A percentile compares a stretch with the other conserved stretches of the same genome.
Evolutionary conservation across 2,797 vertebrate species (phyloP).

Genomic region (Chrysocyon brachyurus): DNA sequence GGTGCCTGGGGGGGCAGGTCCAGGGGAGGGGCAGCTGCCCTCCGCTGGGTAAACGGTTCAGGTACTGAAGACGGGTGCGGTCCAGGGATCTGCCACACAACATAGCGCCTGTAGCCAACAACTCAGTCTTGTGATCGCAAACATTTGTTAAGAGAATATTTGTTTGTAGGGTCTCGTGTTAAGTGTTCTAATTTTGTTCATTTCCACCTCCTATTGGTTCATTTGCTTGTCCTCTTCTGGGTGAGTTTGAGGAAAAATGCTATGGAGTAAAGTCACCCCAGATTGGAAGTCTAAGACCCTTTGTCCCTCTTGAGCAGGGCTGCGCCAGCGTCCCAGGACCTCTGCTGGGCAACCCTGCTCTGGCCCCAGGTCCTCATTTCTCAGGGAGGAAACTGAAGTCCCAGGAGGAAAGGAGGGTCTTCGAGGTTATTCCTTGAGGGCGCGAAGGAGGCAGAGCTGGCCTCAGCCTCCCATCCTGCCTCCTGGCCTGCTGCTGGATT

Average conservation of each 20-base stretch:
- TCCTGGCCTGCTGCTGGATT: not conserved
- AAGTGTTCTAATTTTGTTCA: not conserved
- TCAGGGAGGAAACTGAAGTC: not conserved
- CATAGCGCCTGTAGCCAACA: accelerated
- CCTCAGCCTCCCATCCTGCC: not conserved
- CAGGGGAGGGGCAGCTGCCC: accelerated
- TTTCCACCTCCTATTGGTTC: accelerated
- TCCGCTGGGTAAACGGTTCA: accelerated
- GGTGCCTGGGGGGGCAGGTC: too few species aligned
- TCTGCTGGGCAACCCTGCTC: not conserved
- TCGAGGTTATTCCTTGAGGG: not conserved
- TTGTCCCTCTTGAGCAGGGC: accelerated
- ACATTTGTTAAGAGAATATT: not conserved
- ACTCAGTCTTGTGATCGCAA: accelerated
- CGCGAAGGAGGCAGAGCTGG: accelerated
- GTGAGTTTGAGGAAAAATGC: not conserved
- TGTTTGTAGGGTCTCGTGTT: accelerated
- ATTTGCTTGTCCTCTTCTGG: not conserved
- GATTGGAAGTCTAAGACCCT: accelerated
- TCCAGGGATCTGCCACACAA: accelerated
- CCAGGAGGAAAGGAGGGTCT: too few species aligned
- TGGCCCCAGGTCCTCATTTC: not conserved
- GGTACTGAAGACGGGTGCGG: not conserved
- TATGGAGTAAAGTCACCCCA: accelerated
- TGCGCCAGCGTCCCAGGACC: not conserved